phyloP scores from a whole-genome alignment of 2,888 invertebrate species.

The Nomada ruficornis region DNA sequence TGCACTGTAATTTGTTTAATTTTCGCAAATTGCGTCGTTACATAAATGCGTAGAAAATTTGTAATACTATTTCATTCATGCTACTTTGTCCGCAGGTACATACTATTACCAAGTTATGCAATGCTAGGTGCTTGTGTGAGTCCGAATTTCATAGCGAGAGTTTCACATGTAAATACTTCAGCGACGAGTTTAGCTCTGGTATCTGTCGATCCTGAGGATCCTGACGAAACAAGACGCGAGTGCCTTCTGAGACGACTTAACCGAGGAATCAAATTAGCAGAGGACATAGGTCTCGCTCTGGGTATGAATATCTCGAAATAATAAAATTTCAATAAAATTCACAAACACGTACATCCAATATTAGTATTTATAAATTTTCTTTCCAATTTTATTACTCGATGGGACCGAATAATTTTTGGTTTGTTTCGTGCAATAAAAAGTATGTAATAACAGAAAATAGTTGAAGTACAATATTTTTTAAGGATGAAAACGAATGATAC shows the following conservation, averaged over 20 bases:
- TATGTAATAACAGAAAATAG: too few relatives aligned
- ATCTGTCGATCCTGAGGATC: constrained; percentile 80
- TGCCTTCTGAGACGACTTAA: constrained; percentile 80
- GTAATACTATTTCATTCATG: background rate
- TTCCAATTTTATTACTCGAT: too few relatives aligned
- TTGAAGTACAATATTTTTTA: too few relatives aligned
- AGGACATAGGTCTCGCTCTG: constrained; percentile 81
- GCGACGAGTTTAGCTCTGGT: constrained; percentile 80
- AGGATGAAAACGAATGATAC: too few relatives aligned
- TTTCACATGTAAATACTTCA: constrained; percentile 78
- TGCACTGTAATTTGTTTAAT: too few relatives aligned
- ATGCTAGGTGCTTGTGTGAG: constrained; percentile 77
- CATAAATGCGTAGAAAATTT: too few relatives aligned
- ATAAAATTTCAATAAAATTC: too few relatives aligned
- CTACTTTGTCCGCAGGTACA: constrained; percentile 70
- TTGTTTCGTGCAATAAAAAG: too few relatives aligned
- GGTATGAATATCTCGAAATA: constrained; percentile 64
- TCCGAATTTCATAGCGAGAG: constrained; percentile 79
- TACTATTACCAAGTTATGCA: constrained; percentile 80
- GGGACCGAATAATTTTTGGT: background rate
- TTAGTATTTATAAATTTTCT: too few relatives aligned
- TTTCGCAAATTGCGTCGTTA: too few relatives aligned
- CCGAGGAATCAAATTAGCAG: constrained; percentile 80
- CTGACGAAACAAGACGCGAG: constrained; percentile 81
- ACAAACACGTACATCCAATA: too few relatives aligned